Evolutionary conservation across 2,113 vertebrate species (phyloP).

Genomic region (Tachysurus vachellii): DNA sequence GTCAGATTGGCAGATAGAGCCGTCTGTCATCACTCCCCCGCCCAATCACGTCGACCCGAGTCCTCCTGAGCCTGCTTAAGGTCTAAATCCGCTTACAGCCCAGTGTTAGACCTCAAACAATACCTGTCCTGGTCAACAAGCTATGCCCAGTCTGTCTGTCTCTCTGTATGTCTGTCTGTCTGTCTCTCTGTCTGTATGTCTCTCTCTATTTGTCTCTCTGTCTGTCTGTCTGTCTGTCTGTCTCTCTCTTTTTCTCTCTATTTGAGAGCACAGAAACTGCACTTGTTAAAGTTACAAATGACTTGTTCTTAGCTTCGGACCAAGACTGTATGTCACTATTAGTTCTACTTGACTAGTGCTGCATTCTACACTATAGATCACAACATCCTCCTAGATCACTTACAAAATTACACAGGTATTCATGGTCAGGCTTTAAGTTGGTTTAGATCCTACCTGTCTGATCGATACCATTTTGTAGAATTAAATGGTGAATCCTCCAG

Average conservation of each 20-base stretch:
- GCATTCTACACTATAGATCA: too few relatives aligned
- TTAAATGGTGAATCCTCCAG: too few relatives aligned
- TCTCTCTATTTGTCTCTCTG: background rate
- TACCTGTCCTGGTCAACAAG: background rate
- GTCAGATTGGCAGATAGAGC: slow-evolving; percentile 46
- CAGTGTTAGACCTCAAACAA: background rate
- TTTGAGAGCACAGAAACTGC: too few relatives aligned
- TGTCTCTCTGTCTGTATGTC: background rate
- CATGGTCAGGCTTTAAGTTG: too few relatives aligned
- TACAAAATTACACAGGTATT: too few relatives aligned
- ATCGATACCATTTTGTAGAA: too few relatives aligned
- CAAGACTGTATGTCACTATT: too few relatives aligned
- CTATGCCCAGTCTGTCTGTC: background rate
- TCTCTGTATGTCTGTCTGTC: background rate
- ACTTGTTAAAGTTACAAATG: too few relatives aligned
- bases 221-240: background rate
- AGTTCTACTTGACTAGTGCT: too few relatives aligned
- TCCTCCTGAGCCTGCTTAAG: slow-evolving; percentile 13
- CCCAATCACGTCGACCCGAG: slow-evolving; percentile 31
- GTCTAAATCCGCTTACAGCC: background rate
- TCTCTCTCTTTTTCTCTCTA: background rate
- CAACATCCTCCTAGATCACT: too few relatives aligned
- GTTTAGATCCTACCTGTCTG: too few relatives aligned
- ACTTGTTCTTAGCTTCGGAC: too few relatives aligned
- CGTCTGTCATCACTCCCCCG: slow-evolving; percentile 40